Evolutionary conservation across 1,140 invertebrate species (phyloP), one percentile per base, ranked within the genome.

Genomic region (Anagrus nilaparvatae): DNA sequence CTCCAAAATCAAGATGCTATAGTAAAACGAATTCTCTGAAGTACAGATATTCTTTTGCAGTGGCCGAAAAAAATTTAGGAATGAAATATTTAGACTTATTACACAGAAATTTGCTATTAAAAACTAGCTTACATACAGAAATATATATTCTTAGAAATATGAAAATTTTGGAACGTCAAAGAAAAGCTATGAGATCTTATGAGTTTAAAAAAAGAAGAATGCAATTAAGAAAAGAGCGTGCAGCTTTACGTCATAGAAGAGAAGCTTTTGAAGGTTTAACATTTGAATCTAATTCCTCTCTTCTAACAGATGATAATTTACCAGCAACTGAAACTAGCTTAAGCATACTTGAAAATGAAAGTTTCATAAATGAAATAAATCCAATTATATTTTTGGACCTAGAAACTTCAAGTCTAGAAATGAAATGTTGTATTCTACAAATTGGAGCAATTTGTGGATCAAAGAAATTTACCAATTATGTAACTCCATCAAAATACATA

Each of bases 11-110:
- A 4, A 21, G 28, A 30, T 49, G 46, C 37, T 51, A 45, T 21
- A 48, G 49, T 21, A 27, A 38, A n/a, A 32, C 41, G 23, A 35
- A 36, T 32, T 46, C 52, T 8, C 19, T 29, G 9, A 46, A 54
- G 24, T 42, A 27, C 29, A 36, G 48, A 9, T 47, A 44, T n/a
- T 40, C 40, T 18, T 35, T 18, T 9, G 19, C 36, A 2, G 44
- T 50, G 10, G 43, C 19, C 9, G 33, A 50, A 14, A 54, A 50
- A 40, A 49, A 51, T 37, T 7, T 37, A 12, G 45, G 49, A 16
- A 37, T 39, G 19, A 23, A 25, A n/a, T 51, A 45, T 28, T 32
- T 40, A 6, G 34, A 42, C 28, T 10, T 39, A 38, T 31, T 47
- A 12, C 5, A 12, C 2, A 34, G 33, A 37, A 14, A 3, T 36